These are phyloP conservation scores for Lydus trimaculatus DNA, from an alignment of 2,888 invertebrate genomes.

Conservation along the genomic window DNA sequence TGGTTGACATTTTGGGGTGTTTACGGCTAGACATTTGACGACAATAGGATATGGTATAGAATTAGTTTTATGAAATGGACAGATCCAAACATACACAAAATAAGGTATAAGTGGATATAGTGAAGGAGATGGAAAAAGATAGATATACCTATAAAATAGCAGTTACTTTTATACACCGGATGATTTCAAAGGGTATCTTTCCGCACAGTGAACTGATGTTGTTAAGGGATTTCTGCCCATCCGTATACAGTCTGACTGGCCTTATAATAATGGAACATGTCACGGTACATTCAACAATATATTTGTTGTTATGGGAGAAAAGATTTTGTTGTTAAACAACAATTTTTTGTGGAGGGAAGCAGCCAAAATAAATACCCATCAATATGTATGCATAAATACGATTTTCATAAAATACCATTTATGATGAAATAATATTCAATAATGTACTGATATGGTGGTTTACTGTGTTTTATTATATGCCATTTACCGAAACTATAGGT, in stretches of 20 bases:
- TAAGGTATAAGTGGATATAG: background rate
- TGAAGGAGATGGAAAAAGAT: conserved; percentile 9
- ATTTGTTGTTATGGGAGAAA: background rate
- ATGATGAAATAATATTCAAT: background rate
- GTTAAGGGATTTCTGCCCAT: conserved; percentile 6
- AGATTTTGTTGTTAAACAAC: conserved; percentile 7
- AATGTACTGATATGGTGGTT: background rate
- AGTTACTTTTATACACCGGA: conserved; percentile 51
- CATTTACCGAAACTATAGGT: background rate
- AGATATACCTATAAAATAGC: conserved; percentile 31
- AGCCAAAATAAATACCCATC: background rate
- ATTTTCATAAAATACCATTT: background rate
- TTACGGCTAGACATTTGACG: conserved; percentile 20
- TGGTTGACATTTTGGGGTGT: conserved; percentile 53
- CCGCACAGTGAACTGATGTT: conserved; percentile 43
- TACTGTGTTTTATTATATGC: background rate
- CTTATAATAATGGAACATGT: conserved; percentile 3
- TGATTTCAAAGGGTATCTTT: conserved; percentile 49
- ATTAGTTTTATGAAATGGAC: background rate
- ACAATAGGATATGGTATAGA: conserved; percentile 9
- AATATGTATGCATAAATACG: background rate
- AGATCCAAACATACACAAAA: background rate
- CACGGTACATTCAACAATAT: conserved; percentile 5
- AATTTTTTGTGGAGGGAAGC: background rate
- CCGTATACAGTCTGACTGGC: background rate